These are phyloP conservation scores for Lineus longissimus DNA, from an alignment of 1,140 invertebrate species.

Conservation along the genomic window DNA sequence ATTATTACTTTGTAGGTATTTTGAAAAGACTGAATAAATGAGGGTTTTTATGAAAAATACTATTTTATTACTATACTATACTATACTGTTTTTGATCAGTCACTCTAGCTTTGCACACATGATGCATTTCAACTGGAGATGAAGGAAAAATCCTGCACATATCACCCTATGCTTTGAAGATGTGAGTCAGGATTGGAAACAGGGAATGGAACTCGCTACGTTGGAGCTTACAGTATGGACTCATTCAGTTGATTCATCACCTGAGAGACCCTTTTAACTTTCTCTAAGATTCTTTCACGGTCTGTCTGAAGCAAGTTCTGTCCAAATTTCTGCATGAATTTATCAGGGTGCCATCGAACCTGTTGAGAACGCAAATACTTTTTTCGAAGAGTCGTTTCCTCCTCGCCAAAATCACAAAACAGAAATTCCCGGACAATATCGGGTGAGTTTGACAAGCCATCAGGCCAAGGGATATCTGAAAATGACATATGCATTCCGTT, in stretches of 20 bases:
- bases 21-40: too few species aligned
- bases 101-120: too few species aligned
- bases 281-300: constrained; percentile 29
- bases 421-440: constrained; percentile 25
- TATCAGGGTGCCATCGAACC: constrained; percentile 47
- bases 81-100: too few species aligned
- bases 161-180: too few species aligned
- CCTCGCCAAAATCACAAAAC: constrained; percentile 28
- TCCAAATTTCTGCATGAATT: constrained; percentile 43
- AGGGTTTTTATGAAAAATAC: too few species aligned
- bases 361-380: constrained; percentile 37
- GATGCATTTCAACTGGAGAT: too few species aligned
- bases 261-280: constrained; percentile 42
- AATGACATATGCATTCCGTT: constrained; percentile 17
- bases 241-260: constrained; percentile 28
- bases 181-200: too few species aligned
- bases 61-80: too few species aligned
- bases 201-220: too few species aligned
- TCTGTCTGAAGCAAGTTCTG: constrained; percentile 25
- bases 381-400: constrained; percentile 19
- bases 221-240: constrained; percentile 3
- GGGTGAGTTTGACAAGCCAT: constrained; percentile 12
- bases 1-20: too few species aligned
- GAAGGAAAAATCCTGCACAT: too few species aligned
- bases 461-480: constrained; percentile 42